Conservation (phyloP, 2,113 vertebrate genomes). For the Malaclemys terrapin region DNA sequence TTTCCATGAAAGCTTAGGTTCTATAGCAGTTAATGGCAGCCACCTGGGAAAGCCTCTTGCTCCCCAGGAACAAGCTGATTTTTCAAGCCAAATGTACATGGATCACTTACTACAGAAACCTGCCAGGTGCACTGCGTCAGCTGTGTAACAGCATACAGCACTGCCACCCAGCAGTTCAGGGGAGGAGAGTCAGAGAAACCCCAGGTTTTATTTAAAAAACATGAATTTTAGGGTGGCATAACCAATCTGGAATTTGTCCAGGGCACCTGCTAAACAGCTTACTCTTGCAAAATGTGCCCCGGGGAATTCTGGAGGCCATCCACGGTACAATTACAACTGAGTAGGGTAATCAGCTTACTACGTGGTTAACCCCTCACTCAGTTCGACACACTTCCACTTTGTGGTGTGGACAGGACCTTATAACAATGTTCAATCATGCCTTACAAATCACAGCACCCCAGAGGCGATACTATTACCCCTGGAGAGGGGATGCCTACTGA, state of each 20-base stretch:
- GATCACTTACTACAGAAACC: not conserved
- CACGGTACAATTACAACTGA: not conserved
- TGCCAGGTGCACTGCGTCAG: not conserved
- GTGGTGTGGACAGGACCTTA: not conserved
- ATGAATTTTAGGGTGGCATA: not conserved
- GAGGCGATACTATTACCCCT: not conserved
- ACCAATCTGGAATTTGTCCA: not conserved
- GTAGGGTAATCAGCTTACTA: not conserved
- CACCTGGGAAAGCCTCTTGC: not conserved
- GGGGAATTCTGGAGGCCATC: not conserved
- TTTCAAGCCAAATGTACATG: not conserved
- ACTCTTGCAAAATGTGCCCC: not conserved
- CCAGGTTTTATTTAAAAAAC: not conserved
- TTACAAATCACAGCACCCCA: not conserved
- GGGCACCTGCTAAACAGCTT: not conserved
- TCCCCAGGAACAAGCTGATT: not conserved
- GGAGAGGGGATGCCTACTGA: not conserved
- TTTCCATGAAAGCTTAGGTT: not conserved
- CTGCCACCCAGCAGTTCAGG: not conserved
- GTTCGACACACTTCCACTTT: not conserved
- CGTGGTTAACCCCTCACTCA: not conserved
- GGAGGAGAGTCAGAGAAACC: not conserved
- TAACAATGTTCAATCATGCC: not conserved
- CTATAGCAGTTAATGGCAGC: not conserved
- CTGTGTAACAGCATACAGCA: not conserved